A percentile compares a stretch with the other conserved stretches of the same genome.
Evolutionary conservation across 2,797 vertebrate genomes (phyloP).

Genomic region (Zenarchopterus dispar): DNA sequence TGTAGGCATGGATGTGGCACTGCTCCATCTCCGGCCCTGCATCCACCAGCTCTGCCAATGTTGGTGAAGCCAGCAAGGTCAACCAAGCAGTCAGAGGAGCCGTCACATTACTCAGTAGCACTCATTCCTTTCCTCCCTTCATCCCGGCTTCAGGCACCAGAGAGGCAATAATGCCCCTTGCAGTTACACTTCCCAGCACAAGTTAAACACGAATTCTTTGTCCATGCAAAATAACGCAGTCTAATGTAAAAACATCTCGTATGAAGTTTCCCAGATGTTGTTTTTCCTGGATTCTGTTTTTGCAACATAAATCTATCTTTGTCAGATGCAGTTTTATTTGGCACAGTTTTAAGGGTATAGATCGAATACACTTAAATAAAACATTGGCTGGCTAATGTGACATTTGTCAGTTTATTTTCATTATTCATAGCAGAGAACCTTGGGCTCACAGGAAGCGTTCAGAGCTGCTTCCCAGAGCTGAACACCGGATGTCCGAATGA

Average conservation of each 20-base stretch:
- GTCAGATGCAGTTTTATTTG: background rate
- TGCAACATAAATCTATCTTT: slow-evolving; percentile 11
- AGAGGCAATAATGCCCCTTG: no score
- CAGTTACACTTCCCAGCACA: no score
- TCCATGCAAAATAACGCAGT: background rate
- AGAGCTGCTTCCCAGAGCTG: background rate
- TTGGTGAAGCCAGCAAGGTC: no score
- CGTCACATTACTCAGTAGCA: no score
- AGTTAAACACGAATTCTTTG: no score
- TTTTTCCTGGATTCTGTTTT: slow-evolving; percentile 6
- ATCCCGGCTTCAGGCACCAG: no score
- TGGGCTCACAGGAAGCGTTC: slow-evolving; percentile 6
- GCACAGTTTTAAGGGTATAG: background rate
- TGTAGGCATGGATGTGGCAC: background rate
- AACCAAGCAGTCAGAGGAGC: no score
- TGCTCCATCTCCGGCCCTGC: slow-evolving; percentile 1
- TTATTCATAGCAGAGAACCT: slow-evolving; percentile 36
- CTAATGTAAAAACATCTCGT: no score
- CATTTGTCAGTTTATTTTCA: slow-evolving; percentile 19
- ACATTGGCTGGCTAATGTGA: slow-evolving; percentile 18
- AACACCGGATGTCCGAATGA: slow-evolving; percentile 23
- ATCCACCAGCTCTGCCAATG: no score
- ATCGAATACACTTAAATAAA: slow-evolving; percentile 28
- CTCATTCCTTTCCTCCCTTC: no score
- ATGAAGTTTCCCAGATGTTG: background rate